Evolutionary conservation across 1,140 invertebrate species (phyloP), one percentile per base, ranked within the genome.

Genomic region (Anoplolepis gracilipes): DNA sequence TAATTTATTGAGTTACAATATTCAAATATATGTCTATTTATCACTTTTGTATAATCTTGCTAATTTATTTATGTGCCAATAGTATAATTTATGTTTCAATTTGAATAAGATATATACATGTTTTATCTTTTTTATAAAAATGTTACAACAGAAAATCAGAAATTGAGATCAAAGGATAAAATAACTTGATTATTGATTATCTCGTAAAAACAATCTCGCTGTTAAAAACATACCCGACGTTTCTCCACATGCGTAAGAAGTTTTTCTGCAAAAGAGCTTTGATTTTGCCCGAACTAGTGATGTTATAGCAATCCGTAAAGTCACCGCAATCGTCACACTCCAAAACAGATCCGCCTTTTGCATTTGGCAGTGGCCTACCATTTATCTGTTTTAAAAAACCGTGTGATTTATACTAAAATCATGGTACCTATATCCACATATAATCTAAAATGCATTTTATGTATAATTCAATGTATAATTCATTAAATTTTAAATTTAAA

Each of bases 241-340:
- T 99, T 86, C 98, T 96, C 97, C 97, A 98, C 97, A 99, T 98
- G 85, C 98, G 96, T 36, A 98, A 96, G 92, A 99, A 97, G 94
- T 99, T 99, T 95, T 99, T 99, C 94, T 98, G 97, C 72, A 98
- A 95, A 53, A 99, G 94, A 10, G 98, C 98, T 84, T 96, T 96
- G 85, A 97, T 97, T 91, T 97, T 97, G 39, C 97, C 97, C 49
- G 95, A 94, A 16, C 96, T 96, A 22, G 97, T 97, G 10, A 96
- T 84, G 93, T 96, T 96, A 73, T 96, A 96, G 84, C 95, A 96
- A 57, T 95, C 94, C 1, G 92, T 90, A 86, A 95, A 96, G 49
- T 95, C 93, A 8, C 94, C 94, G 86, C 96, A 96, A 64, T 96
- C 95, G 33, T 96, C 95, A 85, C 96, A 96, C 33, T 96, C 96